Evolutionary conservation across 1,140 invertebrate species (phyloP).

Genomic region (Platyscapa corneri): DNA sequence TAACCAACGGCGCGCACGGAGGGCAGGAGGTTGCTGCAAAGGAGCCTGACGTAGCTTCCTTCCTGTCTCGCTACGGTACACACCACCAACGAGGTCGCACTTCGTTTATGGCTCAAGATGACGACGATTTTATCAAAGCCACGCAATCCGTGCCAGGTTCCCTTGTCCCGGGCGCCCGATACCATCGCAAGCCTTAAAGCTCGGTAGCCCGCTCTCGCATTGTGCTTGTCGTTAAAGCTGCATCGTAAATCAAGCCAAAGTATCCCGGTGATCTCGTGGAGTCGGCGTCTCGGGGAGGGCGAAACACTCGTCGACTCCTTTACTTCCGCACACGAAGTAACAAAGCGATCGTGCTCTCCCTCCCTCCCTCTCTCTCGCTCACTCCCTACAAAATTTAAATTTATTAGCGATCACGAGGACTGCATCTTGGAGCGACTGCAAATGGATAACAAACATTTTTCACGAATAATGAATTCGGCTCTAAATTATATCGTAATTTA

Average conservation of each 20-base stretch:
- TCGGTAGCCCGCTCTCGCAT: neutral
- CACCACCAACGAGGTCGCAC: neutral
- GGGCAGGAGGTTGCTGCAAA: neutral
- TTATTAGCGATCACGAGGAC: too few relatives aligned
- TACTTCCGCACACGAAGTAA: neutral
- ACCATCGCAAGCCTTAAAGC: neutral
- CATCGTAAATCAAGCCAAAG: neutral
- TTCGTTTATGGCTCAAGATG: neutral
- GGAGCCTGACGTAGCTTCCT: neutral
- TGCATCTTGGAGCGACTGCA: too few relatives aligned
- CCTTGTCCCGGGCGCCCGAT: neutral
- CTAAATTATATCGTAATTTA: too few relatives aligned
- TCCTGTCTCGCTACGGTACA: neutral
- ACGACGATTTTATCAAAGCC: slow-evolving; percentile 4
- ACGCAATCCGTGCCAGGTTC: neutral
- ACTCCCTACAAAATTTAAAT: too few relatives aligned
- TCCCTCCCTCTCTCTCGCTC: too few relatives aligned
- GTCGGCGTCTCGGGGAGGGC: too few relatives aligned
- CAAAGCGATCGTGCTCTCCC: too few relatives aligned
- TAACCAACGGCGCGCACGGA: neutral
- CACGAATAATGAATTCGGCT: too few relatives aligned
- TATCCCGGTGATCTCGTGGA: too few relatives aligned
- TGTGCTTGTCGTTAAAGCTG: neutral
- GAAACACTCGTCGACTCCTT: neutral
- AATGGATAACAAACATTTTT: too few relatives aligned